phyloP scores from a whole-genome alignment of 64 coral and sea anemone genomes.

The Orbicella faveolata region DNA sequence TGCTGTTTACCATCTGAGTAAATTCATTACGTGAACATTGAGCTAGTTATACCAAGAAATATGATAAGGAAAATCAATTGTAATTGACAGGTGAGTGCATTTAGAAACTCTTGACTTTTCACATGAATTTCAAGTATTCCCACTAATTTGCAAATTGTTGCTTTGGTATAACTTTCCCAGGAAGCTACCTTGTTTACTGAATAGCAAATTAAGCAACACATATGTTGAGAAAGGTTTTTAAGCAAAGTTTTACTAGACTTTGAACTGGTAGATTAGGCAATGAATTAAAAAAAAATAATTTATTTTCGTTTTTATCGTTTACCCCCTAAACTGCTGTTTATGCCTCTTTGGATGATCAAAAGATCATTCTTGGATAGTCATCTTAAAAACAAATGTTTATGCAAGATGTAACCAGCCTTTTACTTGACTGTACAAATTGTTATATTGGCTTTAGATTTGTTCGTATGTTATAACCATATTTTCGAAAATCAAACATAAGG shows the following conservation, averaged over 20 bases:
- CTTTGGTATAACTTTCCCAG: neutral
- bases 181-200: neutral
- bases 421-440: neutral
- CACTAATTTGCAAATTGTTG: neutral
- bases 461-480: neutral
- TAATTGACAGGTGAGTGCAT: slow-evolving; percentile 15
- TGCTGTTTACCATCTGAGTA: neutral
- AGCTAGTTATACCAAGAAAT: neutral
- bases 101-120: neutral
- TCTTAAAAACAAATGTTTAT: no score
- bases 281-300: no score
- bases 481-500: neutral
- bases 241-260: no score
- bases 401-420: neutral
- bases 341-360: no score
- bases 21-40: neutral
- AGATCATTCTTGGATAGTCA: no score
- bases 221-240: no score
- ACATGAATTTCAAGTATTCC: neutral
- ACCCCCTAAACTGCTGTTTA: no score
- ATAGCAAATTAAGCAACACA: neutral
- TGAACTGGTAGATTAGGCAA: no score
- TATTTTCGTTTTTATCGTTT: neutral
- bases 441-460: neutral
- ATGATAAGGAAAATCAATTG: slow-evolving; percentile 10